Base-by-base conservation (phyloP, 1,140 invertebrate species). In the Scaptomyza montana region DNA sequence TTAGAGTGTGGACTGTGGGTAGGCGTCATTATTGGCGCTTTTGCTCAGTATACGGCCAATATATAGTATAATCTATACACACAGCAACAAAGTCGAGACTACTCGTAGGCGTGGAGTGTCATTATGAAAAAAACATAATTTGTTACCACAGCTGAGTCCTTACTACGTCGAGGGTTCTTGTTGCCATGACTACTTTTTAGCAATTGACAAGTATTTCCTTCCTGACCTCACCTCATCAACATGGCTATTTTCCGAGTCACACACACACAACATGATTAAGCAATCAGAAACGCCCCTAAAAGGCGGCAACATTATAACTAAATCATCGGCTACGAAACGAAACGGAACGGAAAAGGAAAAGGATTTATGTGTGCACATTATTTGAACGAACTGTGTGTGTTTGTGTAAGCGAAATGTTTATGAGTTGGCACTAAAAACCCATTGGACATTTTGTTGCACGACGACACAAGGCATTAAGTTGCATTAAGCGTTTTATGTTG, bases 281-380 rank as follows among this genome's bases (percentile, higher is more conserved):
- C 76, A 89, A 87, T 86, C 81, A 86, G 43, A 19, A 51, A 39
- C 65, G 69, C 45, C 73, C 73, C 45, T 68, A 69, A 81, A 78
- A 78, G 82, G 67, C 74, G 59, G 60, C 66, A 60, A 74, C 81
- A 80, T 65, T 75, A 71, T 70, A 71, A 66, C 67, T 66, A 65
- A 80, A 75, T 80, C 69, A 86, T 62, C 62, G 74, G 43, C 4
- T 8, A 9, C 7, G 2, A 36, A 36, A 9, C 33, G 39, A 8
- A 43, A 43, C 45, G 25, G 46, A 80, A 72, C 28, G 59, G 25
- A 75, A 43, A 8, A 9, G 33, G 0, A 36, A 9, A 36, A 53
- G 65, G 73, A 87, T 89, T 87, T 87, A 87, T 87, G 78, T 87
- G 78, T 33, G 30, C 54, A 77, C 78, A 89, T 86, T 86, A 77